Conservation (phyloP, 2,113 vertebrate species). For the Carassius carassius region DNA sequence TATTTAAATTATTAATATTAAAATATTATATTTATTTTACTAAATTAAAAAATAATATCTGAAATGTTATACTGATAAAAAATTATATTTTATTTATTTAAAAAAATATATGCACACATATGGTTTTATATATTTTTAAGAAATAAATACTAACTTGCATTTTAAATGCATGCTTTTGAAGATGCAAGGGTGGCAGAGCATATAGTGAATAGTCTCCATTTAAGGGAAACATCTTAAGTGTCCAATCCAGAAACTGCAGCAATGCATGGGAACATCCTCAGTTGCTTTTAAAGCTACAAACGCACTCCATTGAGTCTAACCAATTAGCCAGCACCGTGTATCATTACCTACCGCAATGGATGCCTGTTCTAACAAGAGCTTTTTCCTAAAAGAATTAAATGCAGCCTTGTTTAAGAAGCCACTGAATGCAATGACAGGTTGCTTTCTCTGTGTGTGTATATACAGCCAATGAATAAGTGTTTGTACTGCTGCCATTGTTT, state of each 20-base stretch:
- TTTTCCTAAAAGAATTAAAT: conserved; percentile 21
- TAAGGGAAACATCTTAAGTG: not conserved
- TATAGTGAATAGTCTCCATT: not conserved
- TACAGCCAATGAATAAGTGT: conserved; percentile 33
- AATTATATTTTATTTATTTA: not conserved
- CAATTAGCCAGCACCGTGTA: conserved; percentile 20
- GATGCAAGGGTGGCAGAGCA: not conserved
- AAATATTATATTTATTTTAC: not conserved
- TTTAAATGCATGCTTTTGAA: conserved; percentile 3
- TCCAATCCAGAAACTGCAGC: not conserved
- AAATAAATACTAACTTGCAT: not conserved
- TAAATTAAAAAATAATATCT: too few relatives aligned
- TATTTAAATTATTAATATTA: not conserved
- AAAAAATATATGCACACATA: too few relatives aligned
- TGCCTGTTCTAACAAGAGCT: not conserved
- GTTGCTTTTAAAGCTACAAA: not conserved
- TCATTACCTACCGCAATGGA: conserved; percentile 3
- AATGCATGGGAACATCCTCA: conserved; percentile 1
- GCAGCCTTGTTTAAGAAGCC: not conserved
- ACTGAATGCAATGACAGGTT: conserved; percentile 28
- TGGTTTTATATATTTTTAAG: too few relatives aligned
- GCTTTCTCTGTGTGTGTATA: conserved; percentile 5
- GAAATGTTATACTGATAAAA: too few relatives aligned
- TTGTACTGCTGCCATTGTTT: conserved; percentile 37
- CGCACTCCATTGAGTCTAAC: not conserved